Conservation (phyloP, 2,888 invertebrate genomes). For the Clunio marinus region DNA sequence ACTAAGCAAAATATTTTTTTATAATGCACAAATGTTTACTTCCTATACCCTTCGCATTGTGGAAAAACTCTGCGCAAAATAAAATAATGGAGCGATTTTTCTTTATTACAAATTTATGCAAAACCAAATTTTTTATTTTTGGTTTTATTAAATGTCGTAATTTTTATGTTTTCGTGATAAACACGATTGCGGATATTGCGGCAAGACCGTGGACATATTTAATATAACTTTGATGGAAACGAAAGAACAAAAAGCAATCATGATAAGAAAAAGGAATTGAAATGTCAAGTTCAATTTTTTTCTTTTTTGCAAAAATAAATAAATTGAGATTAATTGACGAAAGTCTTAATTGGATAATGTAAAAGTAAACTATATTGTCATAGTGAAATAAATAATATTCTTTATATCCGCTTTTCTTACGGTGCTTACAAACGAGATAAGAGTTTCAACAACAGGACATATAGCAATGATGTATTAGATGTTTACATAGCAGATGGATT, state of each 20-base stretch:
- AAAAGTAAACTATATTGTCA: too few species aligned
- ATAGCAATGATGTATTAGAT: constrained; percentile 34
- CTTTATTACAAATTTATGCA: constrained; percentile 37
- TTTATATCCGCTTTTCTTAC: too few species aligned
- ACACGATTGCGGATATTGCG: constrained; percentile 5
- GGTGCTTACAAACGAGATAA: too few species aligned
- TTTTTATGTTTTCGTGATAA: constrained; percentile 35
- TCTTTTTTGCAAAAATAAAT: too few species aligned
- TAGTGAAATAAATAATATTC: too few species aligned
- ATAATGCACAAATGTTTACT: constrained; percentile 36
- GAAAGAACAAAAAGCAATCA: too few species aligned
- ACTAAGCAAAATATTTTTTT: constrained; percentile 32
- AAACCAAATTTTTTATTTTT: constrained; percentile 20
- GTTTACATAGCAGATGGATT: constrained; percentile 33
- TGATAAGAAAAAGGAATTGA: too few species aligned
- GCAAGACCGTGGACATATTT: constrained; percentile 28
- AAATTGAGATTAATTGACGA: too few species aligned
- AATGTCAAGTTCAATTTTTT: too few species aligned
- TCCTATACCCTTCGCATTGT: constrained; percentile 16
- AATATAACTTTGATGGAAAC: neutral
- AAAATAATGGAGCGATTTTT: neutral
- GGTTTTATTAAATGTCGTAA: constrained; percentile 37
- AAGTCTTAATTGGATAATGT: too few species aligned
- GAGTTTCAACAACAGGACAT: constrained; percentile 27
- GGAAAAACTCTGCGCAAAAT: neutral